Conservation (phyloP, 35 echinoderm and acorn worm species). For the Ophiothrix spiculata region DNA sequence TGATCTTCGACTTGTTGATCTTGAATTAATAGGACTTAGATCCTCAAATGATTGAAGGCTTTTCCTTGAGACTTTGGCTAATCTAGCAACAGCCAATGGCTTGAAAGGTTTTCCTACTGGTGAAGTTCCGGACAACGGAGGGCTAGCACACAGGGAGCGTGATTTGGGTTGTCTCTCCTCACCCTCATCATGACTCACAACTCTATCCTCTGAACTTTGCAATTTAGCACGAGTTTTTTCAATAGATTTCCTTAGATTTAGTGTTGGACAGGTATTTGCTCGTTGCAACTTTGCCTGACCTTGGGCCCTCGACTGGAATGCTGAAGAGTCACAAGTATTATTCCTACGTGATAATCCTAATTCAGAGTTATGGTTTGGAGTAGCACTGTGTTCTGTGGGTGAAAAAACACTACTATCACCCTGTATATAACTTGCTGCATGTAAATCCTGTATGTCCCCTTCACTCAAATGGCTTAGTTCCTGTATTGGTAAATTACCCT, state of each 20-base stretch:
- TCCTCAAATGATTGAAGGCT: slow-evolving; percentile 34
- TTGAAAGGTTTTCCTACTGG: slow-evolving; percentile 16
- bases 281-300: not conserved
- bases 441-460: not conserved
- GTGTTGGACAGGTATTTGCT: not conserved
- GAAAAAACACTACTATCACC: too few species aligned
- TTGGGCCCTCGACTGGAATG: not conserved
- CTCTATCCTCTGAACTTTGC: not conserved
- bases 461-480: slow-evolving; percentile 15
- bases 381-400: too few species aligned
- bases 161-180: not conserved
- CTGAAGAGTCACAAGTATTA: too few species aligned
- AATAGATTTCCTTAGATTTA: not conserved
- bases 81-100: slow-evolving; percentile 24
- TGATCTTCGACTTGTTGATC: slow-evolving; percentile 26
- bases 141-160: not conserved
- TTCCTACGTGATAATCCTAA: too few species aligned
- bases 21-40: slow-evolving; percentile 31
- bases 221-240: not conserved
- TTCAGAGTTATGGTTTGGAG: too few species aligned
- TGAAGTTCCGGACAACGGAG: not conserved
- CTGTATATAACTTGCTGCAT: too few species aligned
- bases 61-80: slow-evolving; percentile 35
- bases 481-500: slow-evolving; percentile 3
- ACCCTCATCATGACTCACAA: not conserved